These are phyloP conservation scores for Coluber constrictor DNA, from an alignment of 2,797 vertebrate species.

Conservation along the genomic window DNA sequence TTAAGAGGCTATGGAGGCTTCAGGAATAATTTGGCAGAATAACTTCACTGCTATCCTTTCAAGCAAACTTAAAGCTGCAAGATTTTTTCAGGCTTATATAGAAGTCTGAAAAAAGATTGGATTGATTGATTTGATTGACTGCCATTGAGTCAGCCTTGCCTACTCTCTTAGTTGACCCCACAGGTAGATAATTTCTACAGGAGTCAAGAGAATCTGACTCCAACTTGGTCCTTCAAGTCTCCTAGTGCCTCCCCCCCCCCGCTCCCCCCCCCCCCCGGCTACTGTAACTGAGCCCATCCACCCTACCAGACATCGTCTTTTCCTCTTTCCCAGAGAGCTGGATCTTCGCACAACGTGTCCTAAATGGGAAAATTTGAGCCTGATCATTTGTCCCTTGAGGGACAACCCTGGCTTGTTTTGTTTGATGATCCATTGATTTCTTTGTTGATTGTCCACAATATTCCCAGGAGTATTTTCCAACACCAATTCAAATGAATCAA, in stretches of 20 bases:
- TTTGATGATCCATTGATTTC: neutral
- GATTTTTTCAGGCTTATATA: neutral
- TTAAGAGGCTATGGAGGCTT: neutral
- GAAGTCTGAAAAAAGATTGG: neutral
- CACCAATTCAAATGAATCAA: neutral
- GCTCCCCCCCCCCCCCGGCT: neutral
- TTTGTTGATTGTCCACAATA: neutral
- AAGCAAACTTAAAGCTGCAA: neutral
- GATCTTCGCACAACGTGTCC: neutral
- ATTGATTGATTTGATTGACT: neutral
- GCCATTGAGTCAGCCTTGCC: neutral
- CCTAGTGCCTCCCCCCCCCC: neutral
- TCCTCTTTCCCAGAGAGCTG: neutral
- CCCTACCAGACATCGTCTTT: neutral
- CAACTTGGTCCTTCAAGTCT: neutral
- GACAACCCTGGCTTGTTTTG: neutral
- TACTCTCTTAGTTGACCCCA: neutral
- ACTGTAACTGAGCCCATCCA: neutral
- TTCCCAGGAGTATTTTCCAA: neutral
- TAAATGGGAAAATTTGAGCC: neutral
- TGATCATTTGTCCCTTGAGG: neutral
- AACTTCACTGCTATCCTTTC: neutral
- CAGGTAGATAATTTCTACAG: neutral
- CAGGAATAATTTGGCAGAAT: neutral
- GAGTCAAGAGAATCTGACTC: neutral